These are phyloP conservation scores for Notothenia rossii DNA, from an alignment of 2,113 vertebrate species.

Conservation along the genomic window DNA sequence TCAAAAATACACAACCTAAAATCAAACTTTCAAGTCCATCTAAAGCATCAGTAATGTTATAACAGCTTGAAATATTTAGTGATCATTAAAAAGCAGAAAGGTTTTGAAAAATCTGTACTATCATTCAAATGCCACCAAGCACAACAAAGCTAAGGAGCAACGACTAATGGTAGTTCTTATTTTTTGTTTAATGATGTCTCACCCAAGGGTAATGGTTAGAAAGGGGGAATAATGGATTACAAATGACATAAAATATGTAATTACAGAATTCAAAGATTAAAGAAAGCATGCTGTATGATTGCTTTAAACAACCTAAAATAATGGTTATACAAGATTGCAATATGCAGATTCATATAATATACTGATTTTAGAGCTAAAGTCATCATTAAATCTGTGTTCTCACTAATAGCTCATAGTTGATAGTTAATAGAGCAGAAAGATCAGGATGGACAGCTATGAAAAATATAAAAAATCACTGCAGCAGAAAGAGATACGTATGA, in stretches of 20 bases:
- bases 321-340: not conserved
- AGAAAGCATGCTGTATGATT: not conserved
- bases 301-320: not conserved
- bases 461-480: not conserved
- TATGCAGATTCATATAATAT: not conserved
- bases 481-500: not conserved
- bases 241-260: constrained; percentile 3
- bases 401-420: no score
- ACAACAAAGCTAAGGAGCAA: constrained; percentile 10
- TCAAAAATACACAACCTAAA: constrained; percentile 21
- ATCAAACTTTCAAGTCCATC: constrained; percentile 42
- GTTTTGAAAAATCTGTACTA: constrained; percentile 6
- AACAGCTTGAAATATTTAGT: constrained; percentile 51
- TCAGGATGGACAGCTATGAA: not conserved
- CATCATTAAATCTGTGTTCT: not conserved
- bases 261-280: not conserved
- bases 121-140: constrained; percentile 14
- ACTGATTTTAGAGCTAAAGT: not conserved
- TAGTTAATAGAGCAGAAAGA: no score
- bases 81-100: constrained; percentile 28
- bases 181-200: constrained; percentile 31
- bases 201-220: constrained; percentile 23
- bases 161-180: constrained; percentile 15
- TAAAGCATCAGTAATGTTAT: constrained; percentile 49
- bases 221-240: constrained; percentile 8